Evolutionary conservation across 2,888 invertebrate genomes (phyloP).

Genomic region (Saturnia pavonia): DNA sequence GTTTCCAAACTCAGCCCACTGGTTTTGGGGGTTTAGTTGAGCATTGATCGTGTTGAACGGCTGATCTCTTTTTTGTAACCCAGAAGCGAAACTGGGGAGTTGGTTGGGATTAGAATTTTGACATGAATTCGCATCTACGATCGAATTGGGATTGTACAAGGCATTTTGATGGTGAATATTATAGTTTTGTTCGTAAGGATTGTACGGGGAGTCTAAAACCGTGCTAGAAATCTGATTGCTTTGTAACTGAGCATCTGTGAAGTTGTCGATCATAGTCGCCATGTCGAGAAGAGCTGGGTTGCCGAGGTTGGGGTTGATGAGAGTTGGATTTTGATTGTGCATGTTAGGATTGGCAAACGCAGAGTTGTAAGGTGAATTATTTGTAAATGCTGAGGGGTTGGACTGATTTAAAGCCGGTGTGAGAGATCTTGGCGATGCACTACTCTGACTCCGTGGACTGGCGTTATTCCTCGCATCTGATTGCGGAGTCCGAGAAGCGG

Average conservation of each 20-base stretch:
- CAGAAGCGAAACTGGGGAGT: slow-evolving; percentile 69
- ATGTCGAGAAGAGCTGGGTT: slow-evolving; percentile 85
- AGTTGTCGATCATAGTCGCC: slow-evolving; percentile 89
- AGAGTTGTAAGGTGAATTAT: slow-evolving; percentile 68
- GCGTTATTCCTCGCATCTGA: slow-evolving; percentile 68
- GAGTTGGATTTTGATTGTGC: slow-evolving; percentile 65
- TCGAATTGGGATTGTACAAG: slow-evolving; percentile 80
- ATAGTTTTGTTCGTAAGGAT: slow-evolving; percentile 83
- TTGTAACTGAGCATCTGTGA: slow-evolving; percentile 89
- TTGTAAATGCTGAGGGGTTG: slow-evolving; percentile 62
- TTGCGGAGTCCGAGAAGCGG: slow-evolving; percentile 72
- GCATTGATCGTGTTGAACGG: slow-evolving; percentile 44
- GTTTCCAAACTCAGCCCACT: slow-evolving; percentile 74
- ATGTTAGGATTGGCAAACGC: slow-evolving; percentile 75
- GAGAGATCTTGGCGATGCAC: slow-evolving; percentile 79
- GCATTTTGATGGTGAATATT: slow-evolving; percentile 85
- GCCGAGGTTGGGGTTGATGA: slow-evolving; percentile 75
- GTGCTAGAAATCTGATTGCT: slow-evolving; percentile 94
- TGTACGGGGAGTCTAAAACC: slow-evolving; percentile 87
- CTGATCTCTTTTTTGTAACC: slow-evolving; percentile 69
- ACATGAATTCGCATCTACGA: slow-evolving; percentile 69
- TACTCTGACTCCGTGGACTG: slow-evolving; percentile 77
- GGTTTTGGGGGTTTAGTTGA: slow-evolving; percentile 56
- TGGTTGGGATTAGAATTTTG: slow-evolving; percentile 69
- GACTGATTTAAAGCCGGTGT: slow-evolving; percentile 70